These are phyloP conservation scores for Leptodactylus fuscus DNA, from an alignment of 2,113 vertebrate genomes.

Conservation along the genomic window DNA sequence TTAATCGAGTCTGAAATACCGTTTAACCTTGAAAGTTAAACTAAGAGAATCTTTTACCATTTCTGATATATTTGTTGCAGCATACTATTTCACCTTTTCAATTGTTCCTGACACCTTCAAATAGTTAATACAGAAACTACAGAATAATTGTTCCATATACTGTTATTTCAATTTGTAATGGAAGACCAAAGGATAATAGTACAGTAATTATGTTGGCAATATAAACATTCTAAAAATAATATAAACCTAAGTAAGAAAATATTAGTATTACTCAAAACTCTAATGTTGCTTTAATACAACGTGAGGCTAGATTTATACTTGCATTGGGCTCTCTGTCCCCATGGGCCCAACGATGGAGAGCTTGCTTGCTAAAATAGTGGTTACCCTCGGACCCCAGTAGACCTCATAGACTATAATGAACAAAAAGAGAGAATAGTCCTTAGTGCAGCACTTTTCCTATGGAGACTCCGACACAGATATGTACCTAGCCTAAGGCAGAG, in stretches of 20 bases:
- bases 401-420: no score
- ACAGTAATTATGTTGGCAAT: neutral
- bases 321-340: no score
- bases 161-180: neutral
- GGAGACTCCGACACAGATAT: no score
- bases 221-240: neutral
- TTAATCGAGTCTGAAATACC: conserved; percentile 27
- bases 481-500: no score
- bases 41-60: conserved; percentile 11
- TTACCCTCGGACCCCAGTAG: no score
- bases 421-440: no score
- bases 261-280: neutral
- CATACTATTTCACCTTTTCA: neutral
- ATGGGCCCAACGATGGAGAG: no score
- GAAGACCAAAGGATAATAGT: neutral
- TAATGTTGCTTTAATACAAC: no score
- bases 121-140: neutral
- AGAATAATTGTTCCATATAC: neutral
- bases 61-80: conserved; percentile 29
- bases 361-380: no score
- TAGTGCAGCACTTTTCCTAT: no score
- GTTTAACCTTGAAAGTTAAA: conserved; percentile 44
- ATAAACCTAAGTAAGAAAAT: neutral
- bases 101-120: neutral
- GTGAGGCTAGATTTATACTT: no score